Conservation (phyloP, 1,140 invertebrate species). For the Ceratina japonica region DNA sequence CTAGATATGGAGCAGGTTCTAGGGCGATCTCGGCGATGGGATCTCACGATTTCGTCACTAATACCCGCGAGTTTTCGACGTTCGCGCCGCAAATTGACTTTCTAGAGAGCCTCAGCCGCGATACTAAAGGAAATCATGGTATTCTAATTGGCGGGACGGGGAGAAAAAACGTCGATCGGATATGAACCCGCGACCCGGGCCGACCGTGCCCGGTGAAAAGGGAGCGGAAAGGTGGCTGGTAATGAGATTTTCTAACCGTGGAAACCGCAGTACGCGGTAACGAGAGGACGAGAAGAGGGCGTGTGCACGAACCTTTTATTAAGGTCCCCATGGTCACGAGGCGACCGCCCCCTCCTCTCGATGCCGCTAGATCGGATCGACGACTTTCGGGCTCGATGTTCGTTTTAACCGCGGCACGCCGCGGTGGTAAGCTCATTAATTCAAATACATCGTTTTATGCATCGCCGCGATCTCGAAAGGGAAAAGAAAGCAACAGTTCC, state of each 20-base stretch:
- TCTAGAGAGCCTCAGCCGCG: slow-evolving; percentile 49
- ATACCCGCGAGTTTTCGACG: slow-evolving; percentile 48
- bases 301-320: slow-evolving; percentile 61
- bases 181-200: slow-evolving; percentile 55
- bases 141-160: slow-evolving; percentile 52
- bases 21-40: slow-evolving; percentile 21
- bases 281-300: slow-evolving; percentile 32
- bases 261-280: slow-evolving; percentile 53
- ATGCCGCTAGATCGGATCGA: slow-evolving; percentile 67
- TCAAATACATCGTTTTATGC: slow-evolving; percentile 77
- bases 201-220: slow-evolving; percentile 1
- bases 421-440: slow-evolving; percentile 74
- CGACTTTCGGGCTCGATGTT: slow-evolving; percentile 62
- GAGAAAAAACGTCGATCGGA: slow-evolving; percentile 26
- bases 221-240: slow-evolving; percentile 32
- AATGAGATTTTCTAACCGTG: slow-evolving; percentile 71
- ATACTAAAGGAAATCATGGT: slow-evolving; percentile 40
- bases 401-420: slow-evolving; percentile 37
- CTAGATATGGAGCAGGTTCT: slow-evolving; percentile 58
- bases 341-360: slow-evolving; percentile 15
- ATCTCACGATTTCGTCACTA: slow-evolving; percentile 51
- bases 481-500: slow-evolving; percentile 50
- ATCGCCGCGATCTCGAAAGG: slow-evolving; percentile 68
- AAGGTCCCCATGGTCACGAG: slow-evolving; percentile 65
- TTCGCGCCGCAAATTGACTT: slow-evolving; percentile 54